Conservation (phyloP, 2,797 vertebrate genomes). For the Muscicapa comitata region DNA sequence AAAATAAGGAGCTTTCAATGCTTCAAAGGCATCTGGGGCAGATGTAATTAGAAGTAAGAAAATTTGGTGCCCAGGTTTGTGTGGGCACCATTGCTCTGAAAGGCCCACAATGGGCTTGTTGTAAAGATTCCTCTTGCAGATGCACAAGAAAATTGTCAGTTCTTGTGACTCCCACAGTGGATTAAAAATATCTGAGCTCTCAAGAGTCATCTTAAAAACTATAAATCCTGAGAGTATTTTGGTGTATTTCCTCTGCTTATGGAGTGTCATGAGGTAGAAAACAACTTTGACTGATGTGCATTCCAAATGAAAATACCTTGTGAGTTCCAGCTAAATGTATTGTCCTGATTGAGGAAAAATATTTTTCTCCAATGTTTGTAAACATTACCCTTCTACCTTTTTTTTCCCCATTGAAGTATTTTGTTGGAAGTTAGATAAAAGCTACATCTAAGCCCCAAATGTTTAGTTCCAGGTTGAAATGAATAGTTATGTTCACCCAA, state of each 20-base stretch:
- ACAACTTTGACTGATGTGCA: neutral
- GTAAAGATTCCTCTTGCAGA: neutral
- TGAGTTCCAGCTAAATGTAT: neutral
- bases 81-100: neutral
- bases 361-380: neutral
- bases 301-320: neutral
- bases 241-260: neutral
- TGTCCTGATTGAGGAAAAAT: neutral
- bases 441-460: neutral
- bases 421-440: neutral
- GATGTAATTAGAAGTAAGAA: neutral
- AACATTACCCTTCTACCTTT: neutral
- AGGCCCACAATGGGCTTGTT: neutral
- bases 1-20: neutral
- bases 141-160: neutral
- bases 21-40: neutral
- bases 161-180: neutral
- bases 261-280: neutral
- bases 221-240: neutral
- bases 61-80: neutral
- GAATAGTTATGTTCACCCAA: neutral
- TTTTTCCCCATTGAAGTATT: neutral
- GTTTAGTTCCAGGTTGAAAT: neutral
- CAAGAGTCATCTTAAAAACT: neutral
- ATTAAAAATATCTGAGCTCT: neutral